Percentiles rank a stretch among this genome's conserved stretches.
phyloP scores from a whole-genome alignment of 2,888 invertebrate genomes.

The Diarsia dahlii region DNA sequence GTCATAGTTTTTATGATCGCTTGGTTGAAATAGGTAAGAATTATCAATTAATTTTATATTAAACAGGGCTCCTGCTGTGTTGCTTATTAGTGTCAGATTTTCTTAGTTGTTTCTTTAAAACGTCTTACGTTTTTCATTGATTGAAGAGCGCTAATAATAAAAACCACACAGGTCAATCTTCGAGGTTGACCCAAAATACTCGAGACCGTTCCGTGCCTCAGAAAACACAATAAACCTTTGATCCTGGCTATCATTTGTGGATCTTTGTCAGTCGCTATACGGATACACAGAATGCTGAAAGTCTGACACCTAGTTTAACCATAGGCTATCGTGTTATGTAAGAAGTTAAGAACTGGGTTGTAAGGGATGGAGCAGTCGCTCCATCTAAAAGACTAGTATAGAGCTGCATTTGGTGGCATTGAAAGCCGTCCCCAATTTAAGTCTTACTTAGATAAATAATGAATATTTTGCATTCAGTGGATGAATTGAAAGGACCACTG shows the following conservation, averaged over 20 bases:
- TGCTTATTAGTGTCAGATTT: constrained; percentile 27
- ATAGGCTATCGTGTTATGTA: neutral
- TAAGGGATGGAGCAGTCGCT: neutral
- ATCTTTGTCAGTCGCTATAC: too few species aligned
- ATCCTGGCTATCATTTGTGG: too few species aligned
- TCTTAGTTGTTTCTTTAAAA: neutral
- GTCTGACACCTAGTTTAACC: neutral
- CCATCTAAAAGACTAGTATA: neutral
- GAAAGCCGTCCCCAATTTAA: neutral
- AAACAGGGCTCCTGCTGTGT: constrained; percentile 14
- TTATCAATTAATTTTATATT: constrained; percentile 44
- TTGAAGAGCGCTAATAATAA: neutral
- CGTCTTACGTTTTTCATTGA: neutral
- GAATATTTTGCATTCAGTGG: neutral
- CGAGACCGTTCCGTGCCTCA: neutral
- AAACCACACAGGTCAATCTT: neutral
- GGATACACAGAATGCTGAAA: neutral
- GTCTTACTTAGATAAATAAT: neutral
- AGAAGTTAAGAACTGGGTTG: neutral
- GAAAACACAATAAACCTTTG: neutral
- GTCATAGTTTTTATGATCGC: constrained; percentile 49
- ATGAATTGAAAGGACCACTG: neutral
- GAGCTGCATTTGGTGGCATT: neutral
- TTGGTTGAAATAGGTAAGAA: constrained; percentile 20
- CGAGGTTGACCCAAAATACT: neutral